Evolutionary conservation across 2,797 vertebrate genomes (phyloP).

Genomic region (Okamejei kenojei): DNA sequence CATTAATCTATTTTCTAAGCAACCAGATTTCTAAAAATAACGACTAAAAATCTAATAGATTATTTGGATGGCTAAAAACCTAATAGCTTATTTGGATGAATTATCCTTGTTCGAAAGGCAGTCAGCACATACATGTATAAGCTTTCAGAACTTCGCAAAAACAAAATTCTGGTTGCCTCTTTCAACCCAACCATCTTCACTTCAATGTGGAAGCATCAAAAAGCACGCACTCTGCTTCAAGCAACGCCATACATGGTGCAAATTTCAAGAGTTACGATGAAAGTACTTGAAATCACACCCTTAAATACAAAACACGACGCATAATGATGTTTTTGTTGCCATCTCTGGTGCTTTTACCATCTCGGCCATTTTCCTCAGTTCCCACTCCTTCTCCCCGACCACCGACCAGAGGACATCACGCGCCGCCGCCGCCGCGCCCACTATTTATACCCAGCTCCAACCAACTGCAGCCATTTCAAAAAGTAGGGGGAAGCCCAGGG

Average conservation of each 20-base stretch:
- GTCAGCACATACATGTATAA: no score
- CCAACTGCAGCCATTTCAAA: background rate
- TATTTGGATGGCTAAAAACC: no score
- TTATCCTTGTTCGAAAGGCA: no score
- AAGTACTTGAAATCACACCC: background rate
- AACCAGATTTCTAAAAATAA: background rate
- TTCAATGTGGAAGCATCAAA: background rate
- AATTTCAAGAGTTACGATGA: background rate
- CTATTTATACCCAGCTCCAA: background rate
- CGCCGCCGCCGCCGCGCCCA: background rate
- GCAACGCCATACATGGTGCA: background rate
- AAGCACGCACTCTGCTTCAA: background rate
- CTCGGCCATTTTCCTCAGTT: background rate
- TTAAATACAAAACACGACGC: background rate
- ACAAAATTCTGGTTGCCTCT: no score
- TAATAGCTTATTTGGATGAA: no score
- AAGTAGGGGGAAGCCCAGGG: background rate
- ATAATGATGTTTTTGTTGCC: background rate
- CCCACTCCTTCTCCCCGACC: background rate
- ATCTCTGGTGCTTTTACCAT: slow-evolving; percentile 13
- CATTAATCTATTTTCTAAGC: background rate
- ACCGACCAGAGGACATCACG: background rate
- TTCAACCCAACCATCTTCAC: no score
- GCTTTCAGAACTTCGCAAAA: no score
- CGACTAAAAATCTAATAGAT: no score